Evolutionary conservation across 2,797 vertebrate genomes (phyloP).

Genomic region (Botia kubotai): DNA sequence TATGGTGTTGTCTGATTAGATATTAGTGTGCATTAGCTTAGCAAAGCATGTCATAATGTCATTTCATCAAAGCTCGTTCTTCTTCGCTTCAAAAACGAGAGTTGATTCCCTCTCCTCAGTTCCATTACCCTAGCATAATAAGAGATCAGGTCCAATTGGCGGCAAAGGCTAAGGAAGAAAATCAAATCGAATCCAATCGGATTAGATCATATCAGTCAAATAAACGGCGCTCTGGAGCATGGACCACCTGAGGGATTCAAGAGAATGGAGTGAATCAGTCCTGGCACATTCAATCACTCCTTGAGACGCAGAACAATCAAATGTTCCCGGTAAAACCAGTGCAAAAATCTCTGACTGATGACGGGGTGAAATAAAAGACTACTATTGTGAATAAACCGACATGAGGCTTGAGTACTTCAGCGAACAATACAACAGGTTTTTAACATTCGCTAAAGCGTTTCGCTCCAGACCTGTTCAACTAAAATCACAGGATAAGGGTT

Average conservation of each 20-base stretch:
- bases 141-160: constrained; percentile 43
- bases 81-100: constrained; percentile 29
- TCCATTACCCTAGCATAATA: constrained; percentile 37
- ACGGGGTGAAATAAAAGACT: not conserved
- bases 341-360: constrained; percentile 1
- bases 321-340: not conserved
- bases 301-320: constrained; percentile 11
- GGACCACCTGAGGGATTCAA: constrained; percentile 36
- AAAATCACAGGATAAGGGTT: no score
- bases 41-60: constrained; percentile 17
- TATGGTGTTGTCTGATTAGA: constrained; percentile 17
- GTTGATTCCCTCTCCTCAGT: constrained; percentile 9
- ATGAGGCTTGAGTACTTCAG: not conserved
- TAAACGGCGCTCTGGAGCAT: constrained; percentile 47
- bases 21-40: constrained; percentile 37
- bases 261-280: constrained; percentile 43
- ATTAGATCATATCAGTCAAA: constrained; percentile 56
- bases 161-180: constrained; percentile 37
- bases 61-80: constrained; percentile 41
- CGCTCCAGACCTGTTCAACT: no score
- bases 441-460: not conserved
- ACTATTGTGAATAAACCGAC: not conserved
- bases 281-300: constrained; percentile 14
- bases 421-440: not conserved
- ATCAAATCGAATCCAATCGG: constrained; percentile 59